Evolutionary conservation across 2,888 invertebrate genomes (phyloP).

Genomic region (Ypsolopha scabrella): DNA sequence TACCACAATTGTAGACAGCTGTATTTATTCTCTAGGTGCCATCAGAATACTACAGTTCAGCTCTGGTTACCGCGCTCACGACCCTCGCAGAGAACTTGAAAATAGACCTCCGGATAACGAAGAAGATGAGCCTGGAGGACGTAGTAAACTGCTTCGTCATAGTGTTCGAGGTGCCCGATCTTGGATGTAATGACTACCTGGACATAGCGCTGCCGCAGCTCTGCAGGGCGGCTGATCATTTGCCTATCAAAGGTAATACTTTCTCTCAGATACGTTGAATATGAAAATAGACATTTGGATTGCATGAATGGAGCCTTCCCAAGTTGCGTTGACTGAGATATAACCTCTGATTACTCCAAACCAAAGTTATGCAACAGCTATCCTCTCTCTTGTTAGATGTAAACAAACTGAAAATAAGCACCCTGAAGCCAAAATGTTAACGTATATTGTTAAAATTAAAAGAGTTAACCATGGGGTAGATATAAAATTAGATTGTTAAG

Average conservation of each 20-base stretch:
- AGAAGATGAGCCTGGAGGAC: constrained; percentile 61
- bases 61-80: constrained; percentile 80
- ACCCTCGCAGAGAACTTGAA: constrained; percentile 79
- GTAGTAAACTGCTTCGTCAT: constrained; percentile 75
- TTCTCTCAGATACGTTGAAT: not conserved
- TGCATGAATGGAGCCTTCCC: no score
- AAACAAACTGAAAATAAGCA: no score
- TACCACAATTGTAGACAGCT: no score
- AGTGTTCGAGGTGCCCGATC: constrained; percentile 81
- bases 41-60: constrained; percentile 65
- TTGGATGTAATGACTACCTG: constrained; percentile 83
- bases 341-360: no score
- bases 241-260: constrained; percentile 71
- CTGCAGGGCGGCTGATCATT: constrained; percentile 80
- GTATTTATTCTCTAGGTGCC: constrained; percentile 36
- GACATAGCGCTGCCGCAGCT: constrained; percentile 85
- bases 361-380: no score
- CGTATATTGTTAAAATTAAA: no score
- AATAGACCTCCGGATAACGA: constrained; percentile 74
- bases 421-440: no score
- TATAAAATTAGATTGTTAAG: no score
- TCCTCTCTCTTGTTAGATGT: no score
- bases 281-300: no score
- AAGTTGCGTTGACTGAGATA: no score
- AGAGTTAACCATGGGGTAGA: no score